phyloP scores from a whole-genome alignment of 1,140 invertebrate genomes.

The Drosophila saltans region DNA sequence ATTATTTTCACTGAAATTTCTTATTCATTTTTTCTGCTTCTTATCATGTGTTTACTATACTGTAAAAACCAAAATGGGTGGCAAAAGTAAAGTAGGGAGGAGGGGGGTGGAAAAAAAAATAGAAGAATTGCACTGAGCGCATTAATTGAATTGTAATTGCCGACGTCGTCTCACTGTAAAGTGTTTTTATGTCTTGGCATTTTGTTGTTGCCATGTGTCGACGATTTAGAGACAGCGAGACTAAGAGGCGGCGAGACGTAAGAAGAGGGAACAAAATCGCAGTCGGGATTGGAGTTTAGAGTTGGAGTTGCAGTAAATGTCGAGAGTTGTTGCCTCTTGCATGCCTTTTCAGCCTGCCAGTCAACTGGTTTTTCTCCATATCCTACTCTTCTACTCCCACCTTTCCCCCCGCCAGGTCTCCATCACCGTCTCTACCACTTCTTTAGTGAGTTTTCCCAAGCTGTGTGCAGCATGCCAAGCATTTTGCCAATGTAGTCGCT shows the following conservation, averaged over 20 bases:
- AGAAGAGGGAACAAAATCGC: background rate
- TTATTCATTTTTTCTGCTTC: constrained; percentile 35
- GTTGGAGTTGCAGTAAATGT: constrained; percentile 5
- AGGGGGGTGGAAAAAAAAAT: background rate
- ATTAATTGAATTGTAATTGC: constrained; percentile 81
- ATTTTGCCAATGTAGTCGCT: constrained; percentile 57
- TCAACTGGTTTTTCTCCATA: constrained; percentile 21
- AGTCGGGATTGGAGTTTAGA: constrained; percentile 1
- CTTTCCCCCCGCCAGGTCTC: background rate
- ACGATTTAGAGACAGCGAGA: constrained; percentile 1
- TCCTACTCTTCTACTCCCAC: background rate
- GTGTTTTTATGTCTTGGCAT: constrained; percentile 10
- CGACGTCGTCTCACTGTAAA: constrained; percentile 25
- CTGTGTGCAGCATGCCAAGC: constrained; percentile 51
- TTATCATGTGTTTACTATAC: constrained; percentile 77
- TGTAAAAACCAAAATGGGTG: constrained; percentile 41
- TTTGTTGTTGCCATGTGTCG: constrained; percentile 24
- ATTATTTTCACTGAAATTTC: background rate
- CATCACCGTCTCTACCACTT: background rate
- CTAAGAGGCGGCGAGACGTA: too few relatives aligned
- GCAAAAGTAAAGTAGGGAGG: background rate
- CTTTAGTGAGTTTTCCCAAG: constrained; percentile 48
- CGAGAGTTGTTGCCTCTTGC: constrained; percentile 16
- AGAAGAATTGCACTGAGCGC: constrained; percentile 69
- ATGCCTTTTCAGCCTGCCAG: constrained; percentile 18